A percentile compares a stretch with the other conserved stretches of the same genome.
phyloP scores from a whole-genome alignment of 2,797 vertebrate species.

The Amblyopsis hoosieri region DNA sequence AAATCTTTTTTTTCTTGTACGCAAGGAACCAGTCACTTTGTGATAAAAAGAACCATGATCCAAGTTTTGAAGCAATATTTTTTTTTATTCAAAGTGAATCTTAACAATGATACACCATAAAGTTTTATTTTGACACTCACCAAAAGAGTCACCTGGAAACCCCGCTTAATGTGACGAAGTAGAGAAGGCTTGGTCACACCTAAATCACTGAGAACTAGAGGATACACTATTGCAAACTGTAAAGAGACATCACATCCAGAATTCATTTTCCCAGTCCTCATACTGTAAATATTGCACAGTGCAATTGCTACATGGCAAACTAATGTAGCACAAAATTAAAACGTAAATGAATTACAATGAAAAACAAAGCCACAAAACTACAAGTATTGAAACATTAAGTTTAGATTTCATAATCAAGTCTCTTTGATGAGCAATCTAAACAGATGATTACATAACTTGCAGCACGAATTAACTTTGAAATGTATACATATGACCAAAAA shows the following conservation, averaged over 20 bases:
- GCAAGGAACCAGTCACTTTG: neutral
- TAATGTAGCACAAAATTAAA: constrained; percentile 97
- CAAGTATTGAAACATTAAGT: constrained; percentile 92
- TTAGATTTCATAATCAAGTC: constrained; percentile 89
- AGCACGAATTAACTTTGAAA: constrained; percentile 95
- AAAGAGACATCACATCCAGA: constrained; percentile 99
- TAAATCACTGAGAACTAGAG: constrained; percentile 99
- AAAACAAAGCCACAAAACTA: constrained; percentile 85
- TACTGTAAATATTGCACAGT: constrained; percentile 99
- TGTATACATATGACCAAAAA: constrained; percentile 75
- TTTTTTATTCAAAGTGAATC: constrained; percentile 99
- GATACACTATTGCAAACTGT: constrained; percentile 99
- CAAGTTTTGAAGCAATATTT: constrained; percentile 86
- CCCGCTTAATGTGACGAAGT: constrained; percentile 99
- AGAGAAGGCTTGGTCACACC: constrained; percentile 99
- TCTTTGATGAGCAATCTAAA: constrained; percentile 86
- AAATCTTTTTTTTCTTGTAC: neutral
- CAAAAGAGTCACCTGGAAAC: constrained; percentile 99
- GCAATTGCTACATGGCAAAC: constrained; percentile 99
- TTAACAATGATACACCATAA: constrained; percentile 99
- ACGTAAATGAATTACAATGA: constrained; percentile 80
- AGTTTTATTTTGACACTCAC: constrained; percentile 99
- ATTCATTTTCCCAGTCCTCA: constrained; percentile 96
- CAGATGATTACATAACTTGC: constrained; percentile 94
- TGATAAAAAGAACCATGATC: constrained; percentile 29